phyloP scores from a whole-genome alignment of 2,888 invertebrate genomes.

The Cremastinae sp. region DNA sequence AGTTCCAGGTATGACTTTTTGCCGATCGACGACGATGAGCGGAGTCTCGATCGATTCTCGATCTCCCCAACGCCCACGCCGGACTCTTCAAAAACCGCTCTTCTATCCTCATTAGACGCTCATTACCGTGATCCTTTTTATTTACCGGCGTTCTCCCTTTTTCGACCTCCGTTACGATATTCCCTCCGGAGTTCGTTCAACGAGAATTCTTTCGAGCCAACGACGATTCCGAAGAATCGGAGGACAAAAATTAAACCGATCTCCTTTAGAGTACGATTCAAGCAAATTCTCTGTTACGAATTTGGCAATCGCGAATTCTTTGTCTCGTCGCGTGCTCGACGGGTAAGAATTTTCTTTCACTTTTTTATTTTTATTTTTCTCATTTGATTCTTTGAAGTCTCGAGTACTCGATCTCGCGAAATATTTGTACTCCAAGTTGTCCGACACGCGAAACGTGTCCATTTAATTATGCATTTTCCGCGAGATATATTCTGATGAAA shows the following conservation, averaged over 20 bases:
- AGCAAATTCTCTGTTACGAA: conserved; percentile 8
- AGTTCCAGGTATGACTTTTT: conserved; percentile 64
- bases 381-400: no score
- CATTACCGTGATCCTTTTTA: conserved; percentile 18
- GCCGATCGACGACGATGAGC: conserved; percentile 62
- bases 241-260: background rate
- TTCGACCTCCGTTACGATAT: conserved; percentile 28
- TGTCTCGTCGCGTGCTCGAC: no score
- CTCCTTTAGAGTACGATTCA: conserved; percentile 6
- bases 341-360: no score
- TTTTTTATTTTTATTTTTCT: no score
- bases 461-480: conserved; percentile 5
- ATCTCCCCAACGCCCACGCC: conserved; percentile 59
- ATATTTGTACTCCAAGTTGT: background rate
- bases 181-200: conserved; percentile 28
- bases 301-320: background rate
- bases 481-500: background rate
- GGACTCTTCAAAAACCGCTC: conserved; percentile 46
- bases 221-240: background rate
- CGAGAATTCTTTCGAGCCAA: conserved; percentile 25
- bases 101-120: no score
- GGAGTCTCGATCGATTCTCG: conserved; percentile 63
- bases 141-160: conserved; percentile 28
- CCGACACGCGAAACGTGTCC: background rate
- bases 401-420: no score